Conservation (phyloP, 2,888 invertebrate genomes). For the Tiliacea aurago region DNA sequence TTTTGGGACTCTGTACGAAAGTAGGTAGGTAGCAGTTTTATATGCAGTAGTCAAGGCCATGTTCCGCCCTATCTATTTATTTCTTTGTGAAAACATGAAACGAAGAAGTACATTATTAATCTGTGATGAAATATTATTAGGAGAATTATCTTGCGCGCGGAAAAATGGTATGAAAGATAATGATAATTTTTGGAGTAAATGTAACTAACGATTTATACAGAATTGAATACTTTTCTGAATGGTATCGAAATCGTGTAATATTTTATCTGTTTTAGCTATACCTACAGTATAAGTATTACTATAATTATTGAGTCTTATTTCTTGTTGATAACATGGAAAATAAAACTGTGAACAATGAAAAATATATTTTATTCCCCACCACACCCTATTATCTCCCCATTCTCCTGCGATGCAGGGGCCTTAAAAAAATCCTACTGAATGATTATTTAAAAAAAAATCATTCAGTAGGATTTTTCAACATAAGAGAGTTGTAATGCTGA, state of each 20-base stretch:
- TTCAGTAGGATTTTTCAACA: no score
- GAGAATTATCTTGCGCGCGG: slow-evolving; percentile 78
- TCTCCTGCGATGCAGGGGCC: background rate
- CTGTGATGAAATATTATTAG: slow-evolving; percentile 89
- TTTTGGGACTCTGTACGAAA: slow-evolving; percentile 74
- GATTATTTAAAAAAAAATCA: no score
- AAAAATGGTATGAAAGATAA: slow-evolving; percentile 76
- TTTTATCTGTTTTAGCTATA: slow-evolving; percentile 85
- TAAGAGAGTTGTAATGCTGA: no score
- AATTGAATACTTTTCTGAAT: slow-evolving; percentile 78
- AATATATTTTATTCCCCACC: slow-evolving; percentile 21
- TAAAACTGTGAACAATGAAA: slow-evolving; percentile 84
- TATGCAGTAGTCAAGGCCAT: slow-evolving; percentile 74
- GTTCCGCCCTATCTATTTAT: slow-evolving; percentile 79
- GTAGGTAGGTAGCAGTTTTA: slow-evolving; percentile 71
- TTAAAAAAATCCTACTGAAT: no score
- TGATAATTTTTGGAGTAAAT: slow-evolving; percentile 73
- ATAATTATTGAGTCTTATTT: slow-evolving; percentile 88
- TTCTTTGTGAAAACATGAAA: slow-evolving; percentile 77
- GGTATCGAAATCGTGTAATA: slow-evolving; percentile 81
- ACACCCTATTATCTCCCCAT: background rate
- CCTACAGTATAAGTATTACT: slow-evolving; percentile 88
- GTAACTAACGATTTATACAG: slow-evolving; percentile 78
- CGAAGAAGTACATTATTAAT: slow-evolving; percentile 87
- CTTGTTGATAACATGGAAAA: slow-evolving; percentile 88